phyloP scores from a whole-genome alignment of 2,888 invertebrate species.

The Caenorhabditis macrosperma region DNA sequence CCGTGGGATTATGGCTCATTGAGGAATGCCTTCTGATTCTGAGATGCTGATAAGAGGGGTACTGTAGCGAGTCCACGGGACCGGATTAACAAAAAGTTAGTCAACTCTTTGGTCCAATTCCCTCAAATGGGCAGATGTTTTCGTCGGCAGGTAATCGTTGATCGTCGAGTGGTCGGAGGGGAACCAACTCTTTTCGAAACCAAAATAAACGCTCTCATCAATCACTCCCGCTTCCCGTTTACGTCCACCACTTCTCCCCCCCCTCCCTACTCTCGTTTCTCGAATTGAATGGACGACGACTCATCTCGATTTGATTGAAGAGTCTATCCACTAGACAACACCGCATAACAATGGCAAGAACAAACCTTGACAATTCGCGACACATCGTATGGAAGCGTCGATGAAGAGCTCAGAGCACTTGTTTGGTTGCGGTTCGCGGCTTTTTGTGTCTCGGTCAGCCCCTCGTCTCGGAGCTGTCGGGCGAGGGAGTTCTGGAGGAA shows the following conservation, averaged over 20 bases:
- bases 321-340: constrained; percentile 27
- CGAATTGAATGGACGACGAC: constrained; percentile 30
- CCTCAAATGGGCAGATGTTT: background rate
- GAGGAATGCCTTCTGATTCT: too few species aligned
- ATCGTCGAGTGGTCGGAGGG: constrained; percentile 3
- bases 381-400: constrained; percentile 61
- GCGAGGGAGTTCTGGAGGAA: constrained; percentile 60
- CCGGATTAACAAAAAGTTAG: too few species aligned
- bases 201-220: constrained; percentile 33
- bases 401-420: constrained; percentile 51
- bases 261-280: too few species aligned
- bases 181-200: constrained; percentile 10
- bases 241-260: constrained; percentile 12
- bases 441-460: constrained; percentile 73
- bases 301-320: constrained; percentile 48
- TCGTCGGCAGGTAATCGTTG: constrained; percentile 24
- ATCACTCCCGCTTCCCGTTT: constrained; percentile 24
- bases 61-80: too few species aligned
- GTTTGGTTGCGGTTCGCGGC: constrained; percentile 75
- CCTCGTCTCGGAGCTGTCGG: constrained; percentile 62
- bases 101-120: too few species aligned
- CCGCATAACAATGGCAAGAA: background rate
- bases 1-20: too few species aligned
- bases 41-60: too few species aligned
- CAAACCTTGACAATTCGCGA: constrained; percentile 57